Evolutionary conservation across 2,113 vertebrate genomes (phyloP).

Genomic region (Ictalurus punctatus): DNA sequence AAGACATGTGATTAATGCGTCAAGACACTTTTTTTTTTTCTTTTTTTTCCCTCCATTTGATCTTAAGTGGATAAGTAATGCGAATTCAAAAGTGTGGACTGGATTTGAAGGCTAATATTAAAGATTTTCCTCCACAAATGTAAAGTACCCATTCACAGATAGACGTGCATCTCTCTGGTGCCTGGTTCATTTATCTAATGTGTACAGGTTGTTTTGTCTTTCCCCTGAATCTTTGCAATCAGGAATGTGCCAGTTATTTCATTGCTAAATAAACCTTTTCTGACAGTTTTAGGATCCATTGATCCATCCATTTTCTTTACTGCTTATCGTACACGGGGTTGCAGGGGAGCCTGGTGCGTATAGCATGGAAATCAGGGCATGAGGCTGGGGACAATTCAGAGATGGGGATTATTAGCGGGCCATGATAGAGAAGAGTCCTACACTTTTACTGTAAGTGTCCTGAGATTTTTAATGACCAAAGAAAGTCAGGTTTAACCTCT

Average conservation of each 20-base stretch:
- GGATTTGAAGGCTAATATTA: neutral
- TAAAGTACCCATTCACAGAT: slow-evolving; percentile 1
- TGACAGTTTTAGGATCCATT: neutral
- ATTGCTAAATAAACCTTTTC: neutral
- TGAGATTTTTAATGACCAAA: too few species aligned
- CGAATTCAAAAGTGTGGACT: neutral
- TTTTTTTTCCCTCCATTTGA: neutral
- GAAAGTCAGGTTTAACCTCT: too few species aligned
- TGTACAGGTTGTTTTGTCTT: slow-evolving; percentile 18
- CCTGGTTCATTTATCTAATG: neutral
- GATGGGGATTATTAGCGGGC: too few species aligned
- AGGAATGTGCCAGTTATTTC: neutral
- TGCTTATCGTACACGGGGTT: too few species aligned
- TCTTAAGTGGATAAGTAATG: neutral
- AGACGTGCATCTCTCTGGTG: slow-evolving; percentile 14
- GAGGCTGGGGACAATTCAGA: too few species aligned
- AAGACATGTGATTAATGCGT: neutral
- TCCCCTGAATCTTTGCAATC: neutral
- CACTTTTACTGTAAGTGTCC: too few species aligned
- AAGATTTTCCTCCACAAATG: neutral
- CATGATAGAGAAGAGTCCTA: too few species aligned
- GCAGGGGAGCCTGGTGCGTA: too few species aligned
- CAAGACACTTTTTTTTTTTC: neutral
- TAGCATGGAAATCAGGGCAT: too few species aligned
- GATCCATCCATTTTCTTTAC: too few species aligned